Conservation (phyloP, 2,888 invertebrate species). For the Heteromurus nitidus region DNA sequence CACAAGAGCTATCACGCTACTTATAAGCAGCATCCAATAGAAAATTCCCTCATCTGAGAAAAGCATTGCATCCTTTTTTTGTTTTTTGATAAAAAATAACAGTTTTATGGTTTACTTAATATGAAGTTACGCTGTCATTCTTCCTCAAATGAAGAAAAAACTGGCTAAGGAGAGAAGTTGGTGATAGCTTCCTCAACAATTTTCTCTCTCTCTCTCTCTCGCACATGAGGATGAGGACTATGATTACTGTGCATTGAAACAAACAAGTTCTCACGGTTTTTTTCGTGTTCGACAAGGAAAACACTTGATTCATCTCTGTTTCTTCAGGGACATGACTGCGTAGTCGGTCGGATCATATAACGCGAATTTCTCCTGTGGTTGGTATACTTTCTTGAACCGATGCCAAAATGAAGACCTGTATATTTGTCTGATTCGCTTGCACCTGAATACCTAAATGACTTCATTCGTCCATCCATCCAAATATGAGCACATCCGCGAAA, state of each 20-base stretch:
- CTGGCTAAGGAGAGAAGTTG: slow-evolving; percentile 2
- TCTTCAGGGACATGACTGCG: background rate
- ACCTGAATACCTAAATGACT: background rate
- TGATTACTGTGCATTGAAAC: slow-evolving; percentile 8
- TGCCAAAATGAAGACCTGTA: background rate
- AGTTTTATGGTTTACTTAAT: slow-evolving; percentile 17
- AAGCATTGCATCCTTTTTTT: background rate
- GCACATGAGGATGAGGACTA: background rate
- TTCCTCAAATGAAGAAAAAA: background rate
- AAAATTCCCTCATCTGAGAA: background rate
- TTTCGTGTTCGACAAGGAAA: background rate
- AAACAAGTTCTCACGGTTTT: slow-evolving; percentile 47
- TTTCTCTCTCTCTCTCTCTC: slow-evolving; percentile 10
- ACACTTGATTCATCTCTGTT: background rate
- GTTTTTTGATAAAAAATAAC: slow-evolving; percentile 8
- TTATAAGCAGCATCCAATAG: background rate
- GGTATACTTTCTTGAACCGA: background rate
- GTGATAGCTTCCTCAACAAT: background rate
- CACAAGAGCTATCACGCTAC: background rate
- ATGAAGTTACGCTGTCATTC: slow-evolving; percentile 18
- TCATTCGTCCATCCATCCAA: slow-evolving; percentile 3
- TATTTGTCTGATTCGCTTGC: background rate
- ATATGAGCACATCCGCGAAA: no score
- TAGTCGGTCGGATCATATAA: background rate
- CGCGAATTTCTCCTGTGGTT: background rate